A percentile compares a stretch with the other conserved stretches of the same genome.
Evolutionary conservation across 1,140 invertebrate genomes (phyloP).

Genomic region (Phenacoccus solenopsis): DNA sequence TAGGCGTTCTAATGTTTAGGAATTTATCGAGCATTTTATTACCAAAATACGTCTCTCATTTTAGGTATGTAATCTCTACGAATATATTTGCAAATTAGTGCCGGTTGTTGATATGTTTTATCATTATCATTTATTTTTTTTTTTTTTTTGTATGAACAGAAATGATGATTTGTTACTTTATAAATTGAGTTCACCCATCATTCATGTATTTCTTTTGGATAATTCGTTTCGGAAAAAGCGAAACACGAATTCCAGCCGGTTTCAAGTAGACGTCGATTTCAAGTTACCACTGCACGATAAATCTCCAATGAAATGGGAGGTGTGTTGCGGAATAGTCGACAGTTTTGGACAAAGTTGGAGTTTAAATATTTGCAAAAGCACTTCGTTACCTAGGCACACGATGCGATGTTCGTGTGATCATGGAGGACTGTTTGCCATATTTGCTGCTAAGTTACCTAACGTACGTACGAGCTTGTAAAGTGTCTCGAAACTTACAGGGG

Average conservation of each 20-base stretch:
- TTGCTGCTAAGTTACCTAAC: background rate
- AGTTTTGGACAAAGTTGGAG: constrained; percentile 11
- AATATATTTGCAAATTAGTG: background rate
- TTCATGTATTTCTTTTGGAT: background rate
- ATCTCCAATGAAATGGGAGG: background rate
- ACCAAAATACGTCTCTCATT: background rate
- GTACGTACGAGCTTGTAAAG: background rate
- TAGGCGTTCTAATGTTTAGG: background rate
- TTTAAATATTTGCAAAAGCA: background rate
- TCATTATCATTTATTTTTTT: too few relatives aligned
- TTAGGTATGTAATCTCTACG: background rate
- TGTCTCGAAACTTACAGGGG: background rate
- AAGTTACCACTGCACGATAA: background rate
- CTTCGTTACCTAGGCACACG: background rate
- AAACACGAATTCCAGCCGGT: background rate
- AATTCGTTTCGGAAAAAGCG: background rate
- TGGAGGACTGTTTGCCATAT: background rate
- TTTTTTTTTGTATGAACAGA: background rate
- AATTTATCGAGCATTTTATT: background rate
- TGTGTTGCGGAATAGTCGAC: background rate
- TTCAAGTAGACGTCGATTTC: background rate
- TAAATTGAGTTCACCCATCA: background rate
- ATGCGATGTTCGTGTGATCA: background rate
- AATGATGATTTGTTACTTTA: background rate
- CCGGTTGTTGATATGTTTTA: too few relatives aligned